Evolutionary conservation across 2,888 invertebrate genomes (phyloP), one percentile per base, ranked within the genome.

Genomic region (Spisula subtruncata): DNA sequence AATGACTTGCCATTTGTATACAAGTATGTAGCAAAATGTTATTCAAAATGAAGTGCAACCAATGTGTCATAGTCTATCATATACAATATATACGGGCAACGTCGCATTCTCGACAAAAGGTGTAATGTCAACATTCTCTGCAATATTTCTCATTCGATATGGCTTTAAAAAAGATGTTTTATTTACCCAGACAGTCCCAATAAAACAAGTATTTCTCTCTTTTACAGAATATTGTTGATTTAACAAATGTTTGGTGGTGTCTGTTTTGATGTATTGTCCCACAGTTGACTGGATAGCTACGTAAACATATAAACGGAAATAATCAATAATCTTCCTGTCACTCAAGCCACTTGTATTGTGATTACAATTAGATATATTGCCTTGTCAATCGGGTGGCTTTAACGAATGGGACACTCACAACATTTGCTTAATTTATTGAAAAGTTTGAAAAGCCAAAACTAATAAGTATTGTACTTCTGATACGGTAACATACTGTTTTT

Each of bases 361-460:
- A 75, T 75, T 75, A 75, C 75, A 75, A 75, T 75, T 75, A 75
- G 35, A 75, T 35, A 35, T 75, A 75, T 75, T 75, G 75, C 75
- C 25, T 75, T 75, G 32, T 75, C 29, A 75, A 32, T 75, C 75
- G 75, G 32, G 32, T n/a, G 25, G 25, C 25, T 12, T 66, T 66
- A n/a, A 66, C n/a, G n/a, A n/a, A n/a, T 6, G 51, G 10, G 51
- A 51, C n/a, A n/a, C n/a, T 12, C 51, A 12, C 12, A 51, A 51
- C 4, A 41, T 8, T 2, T 2, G 2, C 8, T 2, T 41, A 41
- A n/a, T n/a, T n/a, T n/a, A n/a, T n/a, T n/a, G n/a, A n/a, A n/a
- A n/a, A n/a, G n/a, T n/a, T n/a, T n/a, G n/a, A n/a, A n/a, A n/a
- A n/a, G n/a, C n/a, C n/a, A n/a, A n/a, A n/a, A n/a, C n/a, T n/a